These are phyloP conservation scores for Harpegnathos saltator DNA, from an alignment of 1,140 invertebrate species.

Conservation along the genomic window DNA sequence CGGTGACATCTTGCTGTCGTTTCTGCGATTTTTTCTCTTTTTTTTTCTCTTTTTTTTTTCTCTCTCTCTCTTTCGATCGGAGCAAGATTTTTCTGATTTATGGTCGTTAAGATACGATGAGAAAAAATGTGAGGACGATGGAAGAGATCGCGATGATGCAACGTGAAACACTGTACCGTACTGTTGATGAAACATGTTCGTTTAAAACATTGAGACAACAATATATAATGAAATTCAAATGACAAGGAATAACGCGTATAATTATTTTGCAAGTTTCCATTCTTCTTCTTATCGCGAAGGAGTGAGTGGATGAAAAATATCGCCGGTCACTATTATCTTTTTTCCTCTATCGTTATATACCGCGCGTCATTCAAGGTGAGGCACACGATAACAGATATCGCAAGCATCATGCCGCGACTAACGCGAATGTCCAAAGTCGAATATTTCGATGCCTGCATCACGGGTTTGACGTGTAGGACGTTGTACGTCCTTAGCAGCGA, in stretches of 20 bases:
- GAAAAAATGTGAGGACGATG: too few relatives aligned
- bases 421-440: not conserved
- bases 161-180: too few relatives aligned
- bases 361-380: not conserved
- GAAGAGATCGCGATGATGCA: too few relatives aligned
- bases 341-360: not conserved
- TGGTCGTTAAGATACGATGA: too few relatives aligned
- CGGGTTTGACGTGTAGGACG: not conserved
- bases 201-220: too few relatives aligned
- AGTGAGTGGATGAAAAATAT: not conserved
- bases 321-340: not conserved
- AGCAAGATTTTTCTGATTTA: too few relatives aligned
- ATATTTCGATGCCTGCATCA: constrained; percentile 19
- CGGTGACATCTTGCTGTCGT: constrained; percentile 22
- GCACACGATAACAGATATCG: not conserved
- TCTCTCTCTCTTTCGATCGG: too few relatives aligned
- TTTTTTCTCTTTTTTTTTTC: too few relatives aligned
- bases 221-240: too few relatives aligned
- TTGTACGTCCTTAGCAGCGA: constrained; percentile 11
- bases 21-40: not conserved
- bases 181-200: too few relatives aligned
- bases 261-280: not conserved
- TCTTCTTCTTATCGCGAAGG: not conserved
- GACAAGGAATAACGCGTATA: not conserved
- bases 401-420: not conserved